These are phyloP conservation scores for Conus canariensis DNA, from an alignment of 2,888 invertebrate species.

Conservation along the genomic window DNA sequence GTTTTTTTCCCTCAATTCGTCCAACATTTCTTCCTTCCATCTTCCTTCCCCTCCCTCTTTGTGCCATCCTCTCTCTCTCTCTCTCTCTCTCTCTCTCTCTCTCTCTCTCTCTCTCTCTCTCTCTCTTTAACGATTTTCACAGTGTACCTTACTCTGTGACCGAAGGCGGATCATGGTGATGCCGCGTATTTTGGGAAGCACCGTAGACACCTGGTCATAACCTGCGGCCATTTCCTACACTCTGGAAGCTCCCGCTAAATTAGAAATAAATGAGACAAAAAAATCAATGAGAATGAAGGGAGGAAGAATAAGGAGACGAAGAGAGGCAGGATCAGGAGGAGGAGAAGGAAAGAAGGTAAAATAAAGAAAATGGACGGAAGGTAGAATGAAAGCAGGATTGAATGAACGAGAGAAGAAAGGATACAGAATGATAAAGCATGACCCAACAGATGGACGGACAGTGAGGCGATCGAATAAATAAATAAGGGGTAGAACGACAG, in stretches of 20 bases:
- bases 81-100: conserved; percentile 18
- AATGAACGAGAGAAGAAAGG: neutral
- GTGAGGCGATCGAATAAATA: too few relatives aligned
- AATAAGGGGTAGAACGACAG: neutral
- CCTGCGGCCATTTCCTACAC: too few relatives aligned
- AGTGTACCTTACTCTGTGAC: too few relatives aligned
- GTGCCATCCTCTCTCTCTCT: neutral
- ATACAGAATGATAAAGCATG: too few relatives aligned
- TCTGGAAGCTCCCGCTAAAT: neutral
- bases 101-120: neutral
- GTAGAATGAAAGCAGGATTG: neutral
- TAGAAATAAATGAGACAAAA: neutral
- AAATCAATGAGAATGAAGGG: neutral
- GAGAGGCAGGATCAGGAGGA: neutral
- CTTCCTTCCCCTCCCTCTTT: neutral
- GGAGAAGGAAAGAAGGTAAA: neutral
- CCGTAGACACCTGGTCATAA: too few relatives aligned
- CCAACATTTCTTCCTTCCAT: too few relatives aligned
- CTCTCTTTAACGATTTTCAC: neutral
- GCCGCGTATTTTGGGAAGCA: too few relatives aligned
- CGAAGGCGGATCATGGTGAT: too few relatives aligned
- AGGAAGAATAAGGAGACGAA: neutral
- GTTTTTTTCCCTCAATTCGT: too few relatives aligned
- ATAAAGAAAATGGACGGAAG: neutral
- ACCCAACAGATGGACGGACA: too few relatives aligned